Evolutionary conservation across 2,113 vertebrate species (phyloP).

Genomic region (Phocoena phocoena): DNA sequence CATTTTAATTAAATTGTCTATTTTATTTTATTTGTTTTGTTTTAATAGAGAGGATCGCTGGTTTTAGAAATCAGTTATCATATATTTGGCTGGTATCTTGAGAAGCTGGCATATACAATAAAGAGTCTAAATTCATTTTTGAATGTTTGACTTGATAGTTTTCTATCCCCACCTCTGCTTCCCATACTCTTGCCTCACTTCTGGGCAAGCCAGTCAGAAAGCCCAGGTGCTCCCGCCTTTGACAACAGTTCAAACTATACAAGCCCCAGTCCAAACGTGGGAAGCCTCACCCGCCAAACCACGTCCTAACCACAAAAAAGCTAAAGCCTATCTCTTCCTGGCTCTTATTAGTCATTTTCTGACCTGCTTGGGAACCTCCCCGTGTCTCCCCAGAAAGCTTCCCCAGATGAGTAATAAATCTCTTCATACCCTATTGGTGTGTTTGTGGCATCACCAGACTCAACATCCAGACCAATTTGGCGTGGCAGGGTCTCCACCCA

Average conservation of each 20-base stretch:
- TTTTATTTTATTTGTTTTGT: background rate
- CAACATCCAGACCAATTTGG: background rate
- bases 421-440: background rate
- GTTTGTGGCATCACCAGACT: background rate
- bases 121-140: background rate
- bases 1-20: background rate
- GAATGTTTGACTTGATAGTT: background rate
- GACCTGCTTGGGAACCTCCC: background rate
- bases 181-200: background rate
- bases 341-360: background rate
- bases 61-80: background rate
- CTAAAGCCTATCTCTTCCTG: background rate
- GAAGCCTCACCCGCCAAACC: accelerated
- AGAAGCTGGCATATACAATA: background rate
- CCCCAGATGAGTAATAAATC: background rate
- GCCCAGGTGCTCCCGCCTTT: background rate
- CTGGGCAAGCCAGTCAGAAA: background rate
- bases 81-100: background rate
- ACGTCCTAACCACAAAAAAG: background rate
- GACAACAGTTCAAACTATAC: background rate
- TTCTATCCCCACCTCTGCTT: background rate
- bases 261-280: accelerated
- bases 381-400: background rate
- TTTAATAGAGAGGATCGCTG: background rate
- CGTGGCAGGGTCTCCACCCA: background rate